These are phyloP conservation scores for Bubo scandiacus DNA, from an alignment of 2,113 vertebrate species.

Conservation along the genomic window DNA sequence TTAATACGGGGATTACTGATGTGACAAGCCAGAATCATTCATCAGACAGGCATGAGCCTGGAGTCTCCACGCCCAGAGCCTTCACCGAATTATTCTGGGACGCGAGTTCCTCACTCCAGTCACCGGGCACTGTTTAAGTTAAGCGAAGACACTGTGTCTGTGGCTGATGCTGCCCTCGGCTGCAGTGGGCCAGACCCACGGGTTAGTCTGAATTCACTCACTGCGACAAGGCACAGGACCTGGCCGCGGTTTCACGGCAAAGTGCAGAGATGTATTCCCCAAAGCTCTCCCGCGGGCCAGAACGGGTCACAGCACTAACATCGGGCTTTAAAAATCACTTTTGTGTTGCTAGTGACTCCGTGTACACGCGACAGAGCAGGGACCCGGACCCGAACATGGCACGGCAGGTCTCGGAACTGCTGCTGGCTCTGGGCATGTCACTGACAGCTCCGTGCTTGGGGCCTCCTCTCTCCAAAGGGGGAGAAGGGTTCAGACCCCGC, in stretches of 20 bases:
- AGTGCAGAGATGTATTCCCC: neutral
- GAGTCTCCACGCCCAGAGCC: neutral
- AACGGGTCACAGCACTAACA: neutral
- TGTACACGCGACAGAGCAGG: accelerated
- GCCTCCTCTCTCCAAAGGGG: neutral
- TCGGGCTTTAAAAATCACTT: neutral
- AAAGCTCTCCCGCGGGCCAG: neutral
- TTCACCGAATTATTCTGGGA: neutral
- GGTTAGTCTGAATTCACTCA: neutral
- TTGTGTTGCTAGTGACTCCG: neutral
- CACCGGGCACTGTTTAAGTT: neutral
- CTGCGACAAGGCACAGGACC: neutral
- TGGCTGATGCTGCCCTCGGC: neutral
- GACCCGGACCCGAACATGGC: accelerated
- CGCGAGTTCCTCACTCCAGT: neutral
- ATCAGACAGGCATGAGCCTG: neutral
- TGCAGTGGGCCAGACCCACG: neutral
- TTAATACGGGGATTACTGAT: slow-evolving; percentile 24
- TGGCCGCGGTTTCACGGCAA: neutral
- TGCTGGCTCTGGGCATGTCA: neutral
- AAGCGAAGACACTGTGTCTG: neutral
- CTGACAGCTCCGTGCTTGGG: neutral
- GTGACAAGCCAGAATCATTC: slow-evolving; percentile 48
- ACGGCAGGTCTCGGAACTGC: neutral
- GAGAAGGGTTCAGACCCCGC: accelerated